A percentile compares a stretch with the other conserved stretches of the same genome.
Evolutionary conservation across 1,140 invertebrate genomes (phyloP).

Genomic region (Ladona fulva): DNA sequence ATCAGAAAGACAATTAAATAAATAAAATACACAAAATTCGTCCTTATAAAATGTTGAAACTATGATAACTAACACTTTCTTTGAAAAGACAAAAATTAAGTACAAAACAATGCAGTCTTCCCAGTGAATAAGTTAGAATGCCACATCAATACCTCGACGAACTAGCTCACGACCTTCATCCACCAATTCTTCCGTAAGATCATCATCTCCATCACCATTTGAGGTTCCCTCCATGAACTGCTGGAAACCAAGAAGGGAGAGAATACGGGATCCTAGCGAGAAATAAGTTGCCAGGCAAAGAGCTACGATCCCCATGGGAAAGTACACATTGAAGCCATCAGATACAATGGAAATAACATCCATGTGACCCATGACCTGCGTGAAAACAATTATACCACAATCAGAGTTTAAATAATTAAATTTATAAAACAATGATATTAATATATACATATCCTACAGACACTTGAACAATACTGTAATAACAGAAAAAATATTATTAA

Average conservation of each 20-base stretch:
- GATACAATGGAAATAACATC: conserved; percentile 95
- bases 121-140: too few species aligned
- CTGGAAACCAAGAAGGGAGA: conserved; percentile 87
- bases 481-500: too few species aligned
- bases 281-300: conserved; percentile 94
- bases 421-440: not conserved
- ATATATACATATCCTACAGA: too few species aligned
- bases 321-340: conserved; percentile 98
- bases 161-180: conserved; percentile 88
- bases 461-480: too few species aligned
- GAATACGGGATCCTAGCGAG: conserved; percentile 77
- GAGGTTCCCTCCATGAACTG: conserved; percentile 60
- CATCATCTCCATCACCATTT: conserved; percentile 62
- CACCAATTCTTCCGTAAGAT: conserved; percentile 83
- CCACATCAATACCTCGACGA: conserved; percentile 58
- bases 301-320: conserved; percentile 91
- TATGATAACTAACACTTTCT: too few species aligned
- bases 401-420: not conserved
- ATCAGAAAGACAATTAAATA: too few species aligned
- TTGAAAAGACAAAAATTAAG: too few species aligned
- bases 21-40: too few species aligned
- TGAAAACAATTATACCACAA: conserved; percentile 26
- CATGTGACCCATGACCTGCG: conserved; percentile 97
- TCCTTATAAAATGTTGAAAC: too few species aligned
- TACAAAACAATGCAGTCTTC: too few species aligned